phyloP scores from a whole-genome alignment of 2,113 vertebrate genomes.

The Ascaphus truei region DNA sequence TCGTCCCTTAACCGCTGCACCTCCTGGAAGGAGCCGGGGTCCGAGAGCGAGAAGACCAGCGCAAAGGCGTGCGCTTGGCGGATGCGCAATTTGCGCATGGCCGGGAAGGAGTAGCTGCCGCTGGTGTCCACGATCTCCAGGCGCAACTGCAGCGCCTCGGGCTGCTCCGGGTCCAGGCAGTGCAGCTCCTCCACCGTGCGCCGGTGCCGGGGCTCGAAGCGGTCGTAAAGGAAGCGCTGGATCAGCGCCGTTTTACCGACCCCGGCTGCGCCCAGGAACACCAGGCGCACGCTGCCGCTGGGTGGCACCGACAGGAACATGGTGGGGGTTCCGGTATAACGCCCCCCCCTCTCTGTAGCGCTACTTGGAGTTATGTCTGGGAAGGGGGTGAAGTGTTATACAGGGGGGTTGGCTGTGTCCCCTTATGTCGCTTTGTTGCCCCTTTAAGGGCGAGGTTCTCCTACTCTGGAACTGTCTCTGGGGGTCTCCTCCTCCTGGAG shows the following conservation, averaged over 20 bases:
- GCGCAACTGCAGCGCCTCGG: slow-evolving; percentile 32
- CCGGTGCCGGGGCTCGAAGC: slow-evolving; percentile 57
- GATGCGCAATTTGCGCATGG: slow-evolving; percentile 65
- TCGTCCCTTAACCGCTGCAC: slow-evolving; percentile 55
- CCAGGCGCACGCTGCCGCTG: slow-evolving; percentile 49
- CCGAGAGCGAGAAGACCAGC: slow-evolving; percentile 58
- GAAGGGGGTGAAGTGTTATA: no score
- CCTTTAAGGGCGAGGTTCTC: no score
- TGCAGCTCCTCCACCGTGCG: slow-evolving; percentile 68
- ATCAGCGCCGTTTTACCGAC: slow-evolving; percentile 67
- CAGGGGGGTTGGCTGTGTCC: no score
- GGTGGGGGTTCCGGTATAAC: background rate
- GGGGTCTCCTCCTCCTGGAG: no score
- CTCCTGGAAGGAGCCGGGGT: slow-evolving; percentile 55
- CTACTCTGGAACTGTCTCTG: no score
- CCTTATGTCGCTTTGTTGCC: no score
- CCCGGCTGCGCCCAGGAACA: slow-evolving; percentile 61
- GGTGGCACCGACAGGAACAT: slow-evolving; percentile 46
- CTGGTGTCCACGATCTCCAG: slow-evolving; percentile 68
- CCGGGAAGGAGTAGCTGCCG: slow-evolving; percentile 69
- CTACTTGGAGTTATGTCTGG: no score
- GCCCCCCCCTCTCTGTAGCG: background rate
- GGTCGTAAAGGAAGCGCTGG: slow-evolving; percentile 55
- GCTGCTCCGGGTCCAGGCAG: slow-evolving; percentile 53
- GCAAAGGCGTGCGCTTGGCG: slow-evolving; percentile 59